Evolutionary conservation across 2,113 vertebrate species (phyloP), one percentile per base, ranked within the genome.

Genomic region (Picathartes gymnocephalus): DNA sequence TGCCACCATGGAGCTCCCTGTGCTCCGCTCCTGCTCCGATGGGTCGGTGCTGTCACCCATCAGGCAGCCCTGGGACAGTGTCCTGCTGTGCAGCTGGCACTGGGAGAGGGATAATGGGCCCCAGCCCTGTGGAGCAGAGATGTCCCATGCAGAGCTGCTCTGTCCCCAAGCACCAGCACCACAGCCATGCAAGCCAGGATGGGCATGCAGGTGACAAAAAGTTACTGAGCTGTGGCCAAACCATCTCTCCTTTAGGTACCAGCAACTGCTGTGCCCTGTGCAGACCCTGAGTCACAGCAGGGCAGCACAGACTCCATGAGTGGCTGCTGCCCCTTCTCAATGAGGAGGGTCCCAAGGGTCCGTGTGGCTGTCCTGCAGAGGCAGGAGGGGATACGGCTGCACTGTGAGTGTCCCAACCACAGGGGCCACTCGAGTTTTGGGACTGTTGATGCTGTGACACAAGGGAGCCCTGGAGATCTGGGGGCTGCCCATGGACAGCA

Each of bases 21-120:
- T 0, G 1, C 24, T 37, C 51, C 0, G 21, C 25, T 92, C 62
- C 72, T 0, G 0, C 64, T 77, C 81, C 1, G 0, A 5, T 1
- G 4, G 61, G 50, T 39, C 0, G 1, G 65, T 2, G 6, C 77
- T 44, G 73, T 73, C 56, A 45, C 39, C 37, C 60, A 1, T 2
- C 1, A 1, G 37, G 42, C 80, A 50, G n/a, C 57, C 30, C 72
- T 4, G 37, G 61, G 47, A 71, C 53, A 39, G 50, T 11, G 60
- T 23, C 57, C 48, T 64, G 72, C 68, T n/a, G 57, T 0, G 2
- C n/a, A 60, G 30, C 21, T 1, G 5, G 57, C 77, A 80, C 18
- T 68, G 45, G 23, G 54, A 60, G 15, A 60, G 31, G 31, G n/a
- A 44, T 0, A 3, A 15, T 18, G 62, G 3, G 2, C 28, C 65